Percentiles rank a stretch among this genome's conserved stretches.
Conservation (phyloP, 2,113 vertebrate genomes). For the Agapornis roseicollis region DNA sequence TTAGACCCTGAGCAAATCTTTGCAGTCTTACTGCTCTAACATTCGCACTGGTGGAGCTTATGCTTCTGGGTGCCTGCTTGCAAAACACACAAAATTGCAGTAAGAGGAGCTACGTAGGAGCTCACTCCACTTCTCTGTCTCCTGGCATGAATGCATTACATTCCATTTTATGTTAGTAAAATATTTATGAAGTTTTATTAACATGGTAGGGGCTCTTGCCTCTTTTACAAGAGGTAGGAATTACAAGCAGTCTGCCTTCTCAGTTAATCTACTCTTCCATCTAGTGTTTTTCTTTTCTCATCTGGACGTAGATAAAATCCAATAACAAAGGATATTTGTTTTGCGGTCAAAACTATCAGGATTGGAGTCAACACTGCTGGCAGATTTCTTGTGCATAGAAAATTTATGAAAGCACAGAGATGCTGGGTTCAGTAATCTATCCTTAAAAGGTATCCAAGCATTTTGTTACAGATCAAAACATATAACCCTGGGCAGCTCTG, state of each 20-base stretch:
- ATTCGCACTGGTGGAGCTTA: neutral
- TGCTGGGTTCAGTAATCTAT: neutral
- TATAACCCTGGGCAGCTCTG: neutral
- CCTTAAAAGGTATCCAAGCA: constrained; percentile 41
- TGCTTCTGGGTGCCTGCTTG: neutral
- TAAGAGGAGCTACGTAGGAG: neutral
- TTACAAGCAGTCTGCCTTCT: neutral
- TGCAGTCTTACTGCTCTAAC: neutral
- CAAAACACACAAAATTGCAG: neutral
- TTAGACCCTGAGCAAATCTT: neutral
- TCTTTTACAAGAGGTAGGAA: constrained; percentile 31
- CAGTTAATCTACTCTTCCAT: constrained; percentile 36
- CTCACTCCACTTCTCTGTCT: neutral
- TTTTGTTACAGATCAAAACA: constrained; percentile 22
- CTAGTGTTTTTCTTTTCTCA: constrained; percentile 43
- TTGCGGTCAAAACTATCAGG: neutral
- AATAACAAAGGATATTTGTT: constrained; percentile 11
- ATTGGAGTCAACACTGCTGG: neutral
- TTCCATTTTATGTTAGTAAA: constrained; percentile 49
- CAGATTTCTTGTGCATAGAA: neutral
- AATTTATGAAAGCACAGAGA: neutral
- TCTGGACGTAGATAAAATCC: constrained; percentile 6
- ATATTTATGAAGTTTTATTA: constrained; percentile 50
- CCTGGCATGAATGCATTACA: neutral
- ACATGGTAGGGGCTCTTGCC: neutral